Percentiles rank a stretch among this genome's conserved stretches.
phyloP scores from a whole-genome alignment of 2,888 invertebrate species.

The Dicycla oo region DNA sequence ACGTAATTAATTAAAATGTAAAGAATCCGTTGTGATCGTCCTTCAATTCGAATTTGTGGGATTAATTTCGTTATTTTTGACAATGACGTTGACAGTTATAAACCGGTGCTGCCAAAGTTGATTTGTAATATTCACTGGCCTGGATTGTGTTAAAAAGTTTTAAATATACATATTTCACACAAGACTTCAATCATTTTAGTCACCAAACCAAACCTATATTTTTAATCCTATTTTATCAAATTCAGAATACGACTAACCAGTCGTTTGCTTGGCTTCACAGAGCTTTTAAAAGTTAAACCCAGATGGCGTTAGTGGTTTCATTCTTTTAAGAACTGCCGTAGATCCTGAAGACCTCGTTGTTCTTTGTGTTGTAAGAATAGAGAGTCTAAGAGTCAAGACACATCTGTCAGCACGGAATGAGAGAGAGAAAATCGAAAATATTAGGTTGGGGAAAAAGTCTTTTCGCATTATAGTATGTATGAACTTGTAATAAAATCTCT shows the following conservation, averaged over 20 bases:
- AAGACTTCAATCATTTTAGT: not conserved
- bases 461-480: too few species aligned
- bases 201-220: too few species aligned
- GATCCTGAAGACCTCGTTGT: not conserved
- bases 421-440: too few species aligned
- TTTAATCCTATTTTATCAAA: not conserved
- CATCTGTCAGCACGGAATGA: too few species aligned
- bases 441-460: too few species aligned
- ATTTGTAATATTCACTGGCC: not conserved
- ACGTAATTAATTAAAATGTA: not conserved
- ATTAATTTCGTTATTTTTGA: not conserved
- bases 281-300: not conserved
- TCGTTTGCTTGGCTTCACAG: not conserved
- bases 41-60: constrained; percentile 37
- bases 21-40: constrained; percentile 38
- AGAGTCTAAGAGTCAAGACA: too few species aligned
- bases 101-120: constrained; percentile 3
- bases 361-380: too few species aligned
- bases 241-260: too few species aligned
- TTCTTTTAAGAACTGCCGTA: not conserved
- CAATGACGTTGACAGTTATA: constrained; percentile 7
- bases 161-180: not conserved
- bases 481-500: too few species aligned
- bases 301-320: constrained; percentile 29
- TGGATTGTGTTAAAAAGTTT: not conserved